Evolutionary conservation across 2,797 vertebrate species (phyloP).

Genomic region (Apogon hyalosoma): DNA sequence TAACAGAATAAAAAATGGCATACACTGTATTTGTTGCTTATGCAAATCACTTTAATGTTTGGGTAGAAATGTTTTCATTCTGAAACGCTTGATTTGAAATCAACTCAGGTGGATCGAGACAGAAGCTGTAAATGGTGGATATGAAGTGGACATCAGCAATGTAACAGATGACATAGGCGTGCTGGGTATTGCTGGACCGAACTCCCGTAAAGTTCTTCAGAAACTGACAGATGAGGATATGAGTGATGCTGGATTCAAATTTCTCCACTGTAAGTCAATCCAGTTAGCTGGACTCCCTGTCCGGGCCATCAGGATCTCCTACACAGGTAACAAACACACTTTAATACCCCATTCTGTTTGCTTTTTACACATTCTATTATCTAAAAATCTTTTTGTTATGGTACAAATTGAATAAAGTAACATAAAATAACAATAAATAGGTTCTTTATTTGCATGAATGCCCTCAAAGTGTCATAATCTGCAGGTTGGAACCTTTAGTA

Average conservation of each 20-base stretch:
- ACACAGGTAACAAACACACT: conserved; percentile 86
- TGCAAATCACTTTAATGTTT: not conserved
- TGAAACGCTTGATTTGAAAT: not conserved
- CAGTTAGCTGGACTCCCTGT: conserved; percentile 84
- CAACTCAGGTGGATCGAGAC: conserved; percentile 92
- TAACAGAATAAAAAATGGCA: not conserved
- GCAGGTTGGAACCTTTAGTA: too few relatives aligned
- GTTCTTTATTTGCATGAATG: too few relatives aligned
- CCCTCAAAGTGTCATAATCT: too few relatives aligned
- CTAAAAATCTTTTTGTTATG: not conserved
- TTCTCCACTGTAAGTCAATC: conserved; percentile 91
- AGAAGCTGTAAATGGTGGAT: conserved; percentile 82
- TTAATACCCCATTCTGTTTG: not conserved
- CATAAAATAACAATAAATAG: not conserved
- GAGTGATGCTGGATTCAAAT: conserved; percentile 88
- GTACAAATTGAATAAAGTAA: not conserved
- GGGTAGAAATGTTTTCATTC: not conserved
- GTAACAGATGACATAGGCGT: conserved; percentile 92
- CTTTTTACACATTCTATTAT: not conserved
- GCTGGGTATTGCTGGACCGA: conserved; percentile 92
- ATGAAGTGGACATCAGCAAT: conserved; percentile 89
- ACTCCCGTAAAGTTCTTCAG: conserved; percentile 91
- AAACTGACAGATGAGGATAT: conserved; percentile 91
- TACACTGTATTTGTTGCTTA: not conserved
- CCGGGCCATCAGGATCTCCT: conserved; percentile 94